phyloP scores from a whole-genome alignment of 2,113 vertebrate species.

The Chaenogobius annularis region DNA sequence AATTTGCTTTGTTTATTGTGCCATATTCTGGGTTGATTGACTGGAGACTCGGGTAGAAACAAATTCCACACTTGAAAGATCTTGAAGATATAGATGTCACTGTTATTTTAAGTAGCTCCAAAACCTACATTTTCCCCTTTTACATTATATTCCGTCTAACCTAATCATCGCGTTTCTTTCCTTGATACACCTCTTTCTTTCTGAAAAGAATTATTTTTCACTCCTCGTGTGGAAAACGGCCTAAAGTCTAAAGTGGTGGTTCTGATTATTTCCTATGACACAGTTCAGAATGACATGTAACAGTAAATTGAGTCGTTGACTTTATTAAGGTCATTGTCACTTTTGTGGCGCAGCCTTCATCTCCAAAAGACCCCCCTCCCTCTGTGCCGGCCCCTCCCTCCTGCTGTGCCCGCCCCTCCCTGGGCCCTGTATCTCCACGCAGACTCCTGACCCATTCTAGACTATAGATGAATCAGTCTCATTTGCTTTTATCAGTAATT shows the following conservation, averaged over 20 bases:
- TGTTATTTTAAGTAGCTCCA: too few species aligned
- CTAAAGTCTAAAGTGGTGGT: not conserved
- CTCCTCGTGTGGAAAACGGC: not conserved
- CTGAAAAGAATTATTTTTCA: not conserved
- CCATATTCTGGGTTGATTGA: too few species aligned
- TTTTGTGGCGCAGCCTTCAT: not conserved
- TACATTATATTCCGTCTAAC: not conserved
- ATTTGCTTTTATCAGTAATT: not conserved
- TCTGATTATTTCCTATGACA: not conserved
- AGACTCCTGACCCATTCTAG: not conserved
- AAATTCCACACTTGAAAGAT: too few species aligned
- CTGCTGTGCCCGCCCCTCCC: not conserved
- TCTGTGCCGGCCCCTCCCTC: not conserved
- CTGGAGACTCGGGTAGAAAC: too few species aligned
- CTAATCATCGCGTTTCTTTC: not conserved
- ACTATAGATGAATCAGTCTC: not conserved
- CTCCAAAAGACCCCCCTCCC: not conserved
- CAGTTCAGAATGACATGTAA: conserved; percentile 9
- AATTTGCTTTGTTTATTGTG: too few species aligned
- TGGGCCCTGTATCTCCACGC: not conserved
- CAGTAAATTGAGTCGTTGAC: conserved; percentile 2
- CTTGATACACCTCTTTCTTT: not conserved
- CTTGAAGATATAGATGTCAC: too few species aligned
- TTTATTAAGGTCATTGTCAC: conserved; percentile 3
- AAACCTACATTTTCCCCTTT: too few species aligned